These are phyloP conservation scores for Bombus soroeensis DNA, from an alignment of 1,140 invertebrate species.

Conservation along the genomic window DNA sequence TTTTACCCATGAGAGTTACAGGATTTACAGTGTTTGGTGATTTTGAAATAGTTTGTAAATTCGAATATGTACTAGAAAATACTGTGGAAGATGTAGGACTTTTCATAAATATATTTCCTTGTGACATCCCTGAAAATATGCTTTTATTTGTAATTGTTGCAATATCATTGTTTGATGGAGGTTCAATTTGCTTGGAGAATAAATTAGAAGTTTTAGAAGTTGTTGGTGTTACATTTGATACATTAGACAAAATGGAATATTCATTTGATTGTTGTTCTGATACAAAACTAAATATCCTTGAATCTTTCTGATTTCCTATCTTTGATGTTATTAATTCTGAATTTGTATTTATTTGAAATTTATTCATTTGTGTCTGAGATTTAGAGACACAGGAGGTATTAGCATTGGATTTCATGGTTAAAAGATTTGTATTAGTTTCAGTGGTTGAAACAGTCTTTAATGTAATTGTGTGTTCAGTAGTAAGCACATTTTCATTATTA, in stretches of 20 bases:
- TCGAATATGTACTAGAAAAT: constrained; percentile 23
- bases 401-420: background rate
- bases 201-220: constrained; percentile 6
- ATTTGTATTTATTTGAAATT: background rate
- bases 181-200: constrained; percentile 43
- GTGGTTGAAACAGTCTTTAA: background rate
- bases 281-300: constrained; percentile 1
- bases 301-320: background rate
- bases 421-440: background rate
- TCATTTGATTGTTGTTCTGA: constrained; percentile 6
- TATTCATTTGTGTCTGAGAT: background rate
- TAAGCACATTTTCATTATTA: background rate
- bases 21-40: background rate
- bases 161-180: background rate
- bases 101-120: constrained; percentile 69
- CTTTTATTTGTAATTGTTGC: constrained; percentile 51
- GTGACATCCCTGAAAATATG: constrained; percentile 62
- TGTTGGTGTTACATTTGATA: background rate
- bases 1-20: background rate
- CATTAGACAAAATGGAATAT: background rate
- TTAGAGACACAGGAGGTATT: background rate
- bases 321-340: background rate
- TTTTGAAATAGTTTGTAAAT: constrained; percentile 4
- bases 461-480: background rate
- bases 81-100: constrained; percentile 21